Evolutionary conservation across 2,888 invertebrate genomes (phyloP), one percentile per base, ranked within the genome.

Genomic region (Agrotis segetum): DNA sequence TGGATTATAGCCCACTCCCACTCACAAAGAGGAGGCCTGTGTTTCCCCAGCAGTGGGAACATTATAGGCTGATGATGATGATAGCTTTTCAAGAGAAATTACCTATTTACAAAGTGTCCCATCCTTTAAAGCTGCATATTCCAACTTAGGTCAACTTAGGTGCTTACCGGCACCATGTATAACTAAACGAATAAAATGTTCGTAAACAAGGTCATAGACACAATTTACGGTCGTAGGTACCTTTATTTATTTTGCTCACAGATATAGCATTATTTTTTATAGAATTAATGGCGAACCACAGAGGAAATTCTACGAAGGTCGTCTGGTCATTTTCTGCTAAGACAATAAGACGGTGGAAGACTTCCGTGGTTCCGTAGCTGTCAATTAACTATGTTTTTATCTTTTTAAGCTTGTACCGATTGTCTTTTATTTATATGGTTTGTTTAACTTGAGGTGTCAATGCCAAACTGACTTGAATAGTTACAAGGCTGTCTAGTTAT

Each of bases 151-250:
- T 17, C 46, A 56, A 64, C 24, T 75, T 53, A 74, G 29, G 0
- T 63, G 75, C 21, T 79, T 29, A 50, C 65, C 46, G 16, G n/a
- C 9, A 11, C 77, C 61, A 67, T 21, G 47, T 71, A 67, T n/a
- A n/a, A n/a, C 73, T 49, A 59, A 70, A 71, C 53, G 64, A 63
- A 53, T 61, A 50, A 65, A 52, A 77, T 21, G 13, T 67, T 87
- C 84, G 84, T 87, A 86, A 88, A 89, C 85, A 82, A 81, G 79
- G 77, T 79, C 77, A 83, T 83, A 80, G 83, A 81, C 69, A 63
- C 74, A 88, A 90, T 92, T 90, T 89, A 92, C 88, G 88, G 82
- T 61, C 85, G 71, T n/a, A n/a, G n/a, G n/a, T 76, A 77, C 86
- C 86, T 86, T 87, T 89, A 88, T 90, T 90, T 85, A 87, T 87